These are phyloP conservation scores for Heteronetta atricapilla DNA, from an alignment of 2,113 vertebrate species.

Conservation along the genomic window DNA sequence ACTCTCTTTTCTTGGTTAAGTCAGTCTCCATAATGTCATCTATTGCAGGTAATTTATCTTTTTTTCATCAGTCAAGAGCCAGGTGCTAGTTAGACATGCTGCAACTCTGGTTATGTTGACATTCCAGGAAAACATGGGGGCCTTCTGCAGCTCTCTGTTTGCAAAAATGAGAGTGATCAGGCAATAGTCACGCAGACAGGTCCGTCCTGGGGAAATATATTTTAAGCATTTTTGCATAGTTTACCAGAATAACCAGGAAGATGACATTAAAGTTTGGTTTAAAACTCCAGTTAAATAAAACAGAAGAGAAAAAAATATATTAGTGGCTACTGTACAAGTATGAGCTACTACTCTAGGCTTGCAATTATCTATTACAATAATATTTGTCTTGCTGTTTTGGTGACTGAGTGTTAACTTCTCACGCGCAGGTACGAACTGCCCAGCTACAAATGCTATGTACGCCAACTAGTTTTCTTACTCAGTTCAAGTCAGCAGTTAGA, in stretches of 20 bases:
- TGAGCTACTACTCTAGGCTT: constrained; percentile 31
- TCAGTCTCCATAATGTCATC: neutral
- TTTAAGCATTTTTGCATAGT: neutral
- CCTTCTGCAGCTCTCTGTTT: neutral
- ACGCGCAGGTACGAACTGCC: constrained; percentile 43
- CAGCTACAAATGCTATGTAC: neutral
- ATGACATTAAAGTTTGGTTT: neutral
- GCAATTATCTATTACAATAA: constrained; percentile 1
- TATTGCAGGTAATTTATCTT: neutral
- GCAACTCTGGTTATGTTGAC: neutral
- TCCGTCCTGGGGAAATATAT: neutral
- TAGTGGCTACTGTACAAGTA: constrained; percentile 51
- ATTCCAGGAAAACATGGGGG: neutral
- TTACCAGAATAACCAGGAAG: neutral
- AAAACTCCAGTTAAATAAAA: constrained; percentile 18
- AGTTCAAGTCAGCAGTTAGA: neutral
- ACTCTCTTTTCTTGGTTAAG: neutral
- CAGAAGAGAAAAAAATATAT: neutral
- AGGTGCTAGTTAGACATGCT: neutral
- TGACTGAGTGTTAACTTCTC: constrained; percentile 24
- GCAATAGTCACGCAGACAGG: neutral
- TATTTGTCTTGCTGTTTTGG: constrained; percentile 60
- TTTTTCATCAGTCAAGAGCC: neutral
- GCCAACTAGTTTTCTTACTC: neutral
- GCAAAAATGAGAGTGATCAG: neutral